Base-by-base conservation (phyloP, 2,888 invertebrate species). In the Tholera decimalis region DNA sequence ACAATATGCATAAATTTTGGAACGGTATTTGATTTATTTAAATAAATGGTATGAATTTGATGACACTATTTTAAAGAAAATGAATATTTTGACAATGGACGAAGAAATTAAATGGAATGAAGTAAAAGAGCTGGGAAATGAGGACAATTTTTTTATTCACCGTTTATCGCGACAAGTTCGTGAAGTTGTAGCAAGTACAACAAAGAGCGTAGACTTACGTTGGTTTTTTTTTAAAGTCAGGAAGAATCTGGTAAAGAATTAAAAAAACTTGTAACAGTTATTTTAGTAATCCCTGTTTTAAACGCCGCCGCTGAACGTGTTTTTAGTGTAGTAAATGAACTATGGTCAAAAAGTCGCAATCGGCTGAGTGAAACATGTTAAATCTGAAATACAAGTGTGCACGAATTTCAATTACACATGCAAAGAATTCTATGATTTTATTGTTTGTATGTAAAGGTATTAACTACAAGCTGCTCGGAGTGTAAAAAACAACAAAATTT, bases 11-110 rank as follows among this genome's bases (percentile, higher is more conserved):
- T n/a, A n/a, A n/a, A n/a, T n/a, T n/a, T n/a, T 62, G 39, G 62
- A 62, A n/a, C 62, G 37, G 55, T 33, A 47, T 62, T 59, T 59
- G 30, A 59, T 50, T 41, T 50, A 59, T 59, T 59, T 59, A 50
- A 2, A 0, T 37, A 49, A 43, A 30, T 61, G 54, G 61, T 61
- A 61, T n/a, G 61, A 61, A 54, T 62, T 62, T 2, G 54, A 62
- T 46, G 62, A 47, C 55, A 55, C 62, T 49, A 55, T 62, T 62
- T 62, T 49, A 18, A 62, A 62, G 55, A 62, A 62, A 62, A 62
- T 65, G 54, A 56, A 49, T 33, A 50, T 59, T 2, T 59, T 59
- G 59, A 58, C 65, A 71, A 59, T 43, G 59, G 41, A 59, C 59
- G 39, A 50, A 59, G 57, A 57, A 54, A 54, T 54, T 8, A 0